Conservation (phyloP, 2,797 vertebrate species). For the Poeciliopsis gracilis region DNA sequence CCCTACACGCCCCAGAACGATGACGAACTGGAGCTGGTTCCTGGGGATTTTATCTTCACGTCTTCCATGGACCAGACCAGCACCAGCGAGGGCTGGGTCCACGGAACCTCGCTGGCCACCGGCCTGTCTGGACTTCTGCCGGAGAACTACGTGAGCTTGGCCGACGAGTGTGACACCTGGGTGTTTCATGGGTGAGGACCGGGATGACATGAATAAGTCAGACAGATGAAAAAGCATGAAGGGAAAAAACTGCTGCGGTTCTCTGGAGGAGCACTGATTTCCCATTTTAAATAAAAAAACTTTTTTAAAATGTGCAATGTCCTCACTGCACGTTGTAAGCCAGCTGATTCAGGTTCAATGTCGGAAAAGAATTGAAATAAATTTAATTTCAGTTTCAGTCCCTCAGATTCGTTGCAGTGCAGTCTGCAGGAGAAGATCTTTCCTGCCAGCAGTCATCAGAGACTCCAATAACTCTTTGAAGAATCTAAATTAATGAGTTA, state of each 20-base stretch:
- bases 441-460: too few species aligned
- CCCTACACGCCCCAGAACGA: constrained; percentile 94
- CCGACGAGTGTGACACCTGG: constrained; percentile 93
- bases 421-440: too few species aligned
- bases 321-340: too few species aligned
- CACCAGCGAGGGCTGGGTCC: constrained; percentile 95
- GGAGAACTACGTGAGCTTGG: constrained; percentile 92
- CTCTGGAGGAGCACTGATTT: too few species aligned
- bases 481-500: too few species aligned
- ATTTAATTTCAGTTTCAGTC: too few species aligned
- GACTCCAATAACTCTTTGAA: too few species aligned
- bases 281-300: too few species aligned
- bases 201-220: not conserved
- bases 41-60: constrained; percentile 93
- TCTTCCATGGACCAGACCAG: constrained; percentile 89
- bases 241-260: not conserved
- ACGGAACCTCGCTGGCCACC: constrained; percentile 87
- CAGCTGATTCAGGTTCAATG: too few species aligned
- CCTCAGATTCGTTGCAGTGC: too few species aligned
- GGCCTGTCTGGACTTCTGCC: constrained; percentile 94
- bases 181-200: constrained; percentile 88
- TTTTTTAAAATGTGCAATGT: too few species aligned
- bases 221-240: not conserved
- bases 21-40: constrained; percentile 92
- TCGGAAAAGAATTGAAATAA: too few species aligned